Percentiles rank a stretch among this genome's conserved stretches.
Conservation (phyloP, 1,140 invertebrate species). For the Zaprionus davidi region DNA sequence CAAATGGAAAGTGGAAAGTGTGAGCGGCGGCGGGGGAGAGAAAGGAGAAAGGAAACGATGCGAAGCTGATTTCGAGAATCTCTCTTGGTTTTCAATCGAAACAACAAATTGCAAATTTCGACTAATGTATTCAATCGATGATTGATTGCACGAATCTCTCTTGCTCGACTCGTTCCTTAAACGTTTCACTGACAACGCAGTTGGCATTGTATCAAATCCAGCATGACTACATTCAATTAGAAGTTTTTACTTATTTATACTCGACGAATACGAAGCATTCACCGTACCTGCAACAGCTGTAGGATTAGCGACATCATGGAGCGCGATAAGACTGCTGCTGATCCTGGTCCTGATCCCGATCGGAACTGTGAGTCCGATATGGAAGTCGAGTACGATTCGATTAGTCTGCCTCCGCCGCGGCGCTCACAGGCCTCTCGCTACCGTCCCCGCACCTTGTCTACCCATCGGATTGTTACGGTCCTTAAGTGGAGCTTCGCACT, state of each 20-base stretch:
- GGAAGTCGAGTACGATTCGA: background rate
- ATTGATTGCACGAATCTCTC: conserved; percentile 20
- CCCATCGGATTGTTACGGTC: background rate
- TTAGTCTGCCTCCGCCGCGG: conserved; percentile 40
- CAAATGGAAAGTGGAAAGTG: conserved; percentile 48
- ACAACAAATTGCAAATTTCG: conserved; percentile 18
- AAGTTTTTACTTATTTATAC: background rate
- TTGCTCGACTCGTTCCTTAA: background rate
- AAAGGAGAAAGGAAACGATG: background rate
- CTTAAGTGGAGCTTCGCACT: conserved; percentile 15
- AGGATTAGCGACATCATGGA: background rate
- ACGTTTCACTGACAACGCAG: background rate
- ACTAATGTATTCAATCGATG: conserved; percentile 22
- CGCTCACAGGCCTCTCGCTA: conserved; percentile 28
- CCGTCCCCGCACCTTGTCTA: background rate
- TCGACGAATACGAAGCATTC: background rate
- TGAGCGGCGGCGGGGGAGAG: conserved; percentile 18
- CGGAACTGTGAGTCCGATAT: background rate
- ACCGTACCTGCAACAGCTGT: background rate
- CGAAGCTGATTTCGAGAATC: conserved; percentile 16
- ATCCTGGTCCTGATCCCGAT: background rate
- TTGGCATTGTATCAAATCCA: background rate
- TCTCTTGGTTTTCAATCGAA: conserved; percentile 12
- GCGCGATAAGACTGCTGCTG: background rate
- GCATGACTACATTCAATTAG: background rate